Evolutionary conservation across 2,888 invertebrate genomes (phyloP).

Genomic region (Drosophila eohydei): DNA sequence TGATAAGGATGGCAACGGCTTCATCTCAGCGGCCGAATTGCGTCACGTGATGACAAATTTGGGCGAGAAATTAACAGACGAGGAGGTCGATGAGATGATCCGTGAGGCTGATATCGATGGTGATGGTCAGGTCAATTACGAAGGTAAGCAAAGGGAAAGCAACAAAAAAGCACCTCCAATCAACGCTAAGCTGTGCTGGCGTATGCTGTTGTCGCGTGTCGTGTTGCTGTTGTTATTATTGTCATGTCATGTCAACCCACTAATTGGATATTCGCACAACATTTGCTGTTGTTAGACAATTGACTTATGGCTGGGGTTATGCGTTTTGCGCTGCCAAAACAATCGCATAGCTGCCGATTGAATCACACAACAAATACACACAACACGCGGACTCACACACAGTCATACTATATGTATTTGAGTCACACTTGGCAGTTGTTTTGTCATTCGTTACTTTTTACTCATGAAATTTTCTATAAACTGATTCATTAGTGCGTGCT

Average conservation of each 20-base stretch:
- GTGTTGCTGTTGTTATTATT: slow-evolving; percentile 9
- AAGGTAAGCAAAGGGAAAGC: slow-evolving; percentile 48
- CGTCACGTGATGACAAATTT: slow-evolving; percentile 99
- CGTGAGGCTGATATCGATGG: slow-evolving; percentile 99
- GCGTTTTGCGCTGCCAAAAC: slow-evolving; percentile 28
- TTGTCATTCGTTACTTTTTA: slow-evolving; percentile 47
- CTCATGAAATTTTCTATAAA: slow-evolving; percentile 34
- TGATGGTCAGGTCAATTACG: slow-evolving; percentile 93
- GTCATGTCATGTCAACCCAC: slow-evolving; percentile 43
- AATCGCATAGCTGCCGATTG: slow-evolving; percentile 44
- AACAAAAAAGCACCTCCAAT: background rate
- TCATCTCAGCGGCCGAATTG: slow-evolving; percentile 98
- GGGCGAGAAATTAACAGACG: slow-evolving; percentile 99
- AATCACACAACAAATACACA: slow-evolving; percentile 43
- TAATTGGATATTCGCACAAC: slow-evolving; percentile 58
- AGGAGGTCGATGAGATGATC: slow-evolving; percentile 99
- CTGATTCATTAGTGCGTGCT: slow-evolving; percentile 54
- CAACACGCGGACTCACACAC: background rate
- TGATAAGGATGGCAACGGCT: slow-evolving; percentile 99
- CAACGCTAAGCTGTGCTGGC: slow-evolving; percentile 19
- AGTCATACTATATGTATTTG: slow-evolving; percentile 30
- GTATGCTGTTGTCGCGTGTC: slow-evolving; percentile 41
- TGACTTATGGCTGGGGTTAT: slow-evolving; percentile 31
- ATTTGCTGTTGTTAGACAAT: slow-evolving; percentile 34
- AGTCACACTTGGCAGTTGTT: slow-evolving; percentile 63